phyloP scores from a whole-genome alignment of 2,888 invertebrate genomes.

The Lypha dubia region DNA sequence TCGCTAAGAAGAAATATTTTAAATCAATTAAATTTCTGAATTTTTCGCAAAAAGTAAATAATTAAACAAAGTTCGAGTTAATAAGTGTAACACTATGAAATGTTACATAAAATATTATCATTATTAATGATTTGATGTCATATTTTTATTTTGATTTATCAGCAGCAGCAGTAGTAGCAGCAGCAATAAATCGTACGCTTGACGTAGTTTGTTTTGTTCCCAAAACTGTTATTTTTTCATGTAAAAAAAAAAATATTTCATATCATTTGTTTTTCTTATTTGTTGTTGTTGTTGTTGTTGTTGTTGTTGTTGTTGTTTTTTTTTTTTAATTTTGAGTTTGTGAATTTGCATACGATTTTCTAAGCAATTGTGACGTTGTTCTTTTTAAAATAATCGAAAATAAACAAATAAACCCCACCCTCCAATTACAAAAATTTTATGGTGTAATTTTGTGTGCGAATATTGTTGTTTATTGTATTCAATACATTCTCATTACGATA shows the following conservation, averaged over 20 bases:
- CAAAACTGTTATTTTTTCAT: not conserved
- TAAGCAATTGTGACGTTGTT: conserved; percentile 21
- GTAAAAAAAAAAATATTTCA: not conserved
- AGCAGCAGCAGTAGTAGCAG: not conserved
- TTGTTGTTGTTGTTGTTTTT: no score
- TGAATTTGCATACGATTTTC: conserved; percentile 11
- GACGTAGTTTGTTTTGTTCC: not conserved
- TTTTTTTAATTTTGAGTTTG: not conserved
- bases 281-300: no score
- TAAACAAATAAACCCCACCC: not conserved
- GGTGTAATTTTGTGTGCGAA: not conserved
- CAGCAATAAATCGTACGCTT: not conserved
- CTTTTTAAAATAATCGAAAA: not conserved
- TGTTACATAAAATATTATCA: not conserved
- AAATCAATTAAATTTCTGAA: no score
- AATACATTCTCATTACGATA: not conserved
- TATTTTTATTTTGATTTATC: not conserved
- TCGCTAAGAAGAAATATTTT: no score
- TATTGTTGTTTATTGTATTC: not conserved
- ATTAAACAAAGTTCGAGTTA: no score
- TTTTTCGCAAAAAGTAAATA: no score
- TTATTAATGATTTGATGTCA: not conserved
- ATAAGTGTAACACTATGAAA: not conserved
- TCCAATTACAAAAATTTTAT: not conserved
- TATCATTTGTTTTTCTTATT: not conserved